phyloP scores from a whole-genome alignment of 2,113 vertebrate genomes.

The Gasterosteus aculeatus region DNA sequence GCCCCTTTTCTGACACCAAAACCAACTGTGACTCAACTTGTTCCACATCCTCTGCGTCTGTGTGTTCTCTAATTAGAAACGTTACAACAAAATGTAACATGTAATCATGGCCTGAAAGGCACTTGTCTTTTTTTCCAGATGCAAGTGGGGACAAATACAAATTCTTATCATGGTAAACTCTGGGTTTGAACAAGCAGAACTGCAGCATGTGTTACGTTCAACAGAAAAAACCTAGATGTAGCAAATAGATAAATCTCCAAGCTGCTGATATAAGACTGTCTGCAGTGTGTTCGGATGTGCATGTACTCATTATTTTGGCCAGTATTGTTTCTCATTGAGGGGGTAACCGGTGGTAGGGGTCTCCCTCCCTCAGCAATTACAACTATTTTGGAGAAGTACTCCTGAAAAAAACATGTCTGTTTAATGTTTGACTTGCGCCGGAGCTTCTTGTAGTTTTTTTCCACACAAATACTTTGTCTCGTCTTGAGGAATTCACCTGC shows the following conservation, averaged over 20 bases:
- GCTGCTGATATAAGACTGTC: not conserved
- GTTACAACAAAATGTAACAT: slow-evolving; percentile 59
- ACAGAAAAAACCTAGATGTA: not conserved
- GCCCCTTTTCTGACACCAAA: slow-evolving; percentile 30
- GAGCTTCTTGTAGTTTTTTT: no score
- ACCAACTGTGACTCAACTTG: slow-evolving; percentile 64
- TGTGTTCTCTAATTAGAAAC: slow-evolving; percentile 71
- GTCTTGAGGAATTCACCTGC: no score
- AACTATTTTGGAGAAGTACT: not conserved
- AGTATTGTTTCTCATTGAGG: not conserved
- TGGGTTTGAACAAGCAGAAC: slow-evolving; percentile 40
- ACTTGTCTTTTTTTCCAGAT: slow-evolving; percentile 41
- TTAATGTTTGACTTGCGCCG: no score
- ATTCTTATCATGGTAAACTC: slow-evolving; percentile 29
- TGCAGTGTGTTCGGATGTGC: not conserved
- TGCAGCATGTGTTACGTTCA: slow-evolving; percentile 5
- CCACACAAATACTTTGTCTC: no score
- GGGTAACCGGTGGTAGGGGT: not conserved
- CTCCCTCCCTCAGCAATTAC: not conserved
- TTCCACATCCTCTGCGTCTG: slow-evolving; percentile 55
- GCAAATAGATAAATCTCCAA: not conserved
- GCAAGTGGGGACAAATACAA: slow-evolving; percentile 59
- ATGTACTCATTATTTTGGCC: not conserved
- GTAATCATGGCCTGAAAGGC: slow-evolving; percentile 62
- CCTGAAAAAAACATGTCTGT: no score